phyloP scores from a whole-genome alignment of 2,888 invertebrate species.

The Drosophila stalkeri region DNA sequence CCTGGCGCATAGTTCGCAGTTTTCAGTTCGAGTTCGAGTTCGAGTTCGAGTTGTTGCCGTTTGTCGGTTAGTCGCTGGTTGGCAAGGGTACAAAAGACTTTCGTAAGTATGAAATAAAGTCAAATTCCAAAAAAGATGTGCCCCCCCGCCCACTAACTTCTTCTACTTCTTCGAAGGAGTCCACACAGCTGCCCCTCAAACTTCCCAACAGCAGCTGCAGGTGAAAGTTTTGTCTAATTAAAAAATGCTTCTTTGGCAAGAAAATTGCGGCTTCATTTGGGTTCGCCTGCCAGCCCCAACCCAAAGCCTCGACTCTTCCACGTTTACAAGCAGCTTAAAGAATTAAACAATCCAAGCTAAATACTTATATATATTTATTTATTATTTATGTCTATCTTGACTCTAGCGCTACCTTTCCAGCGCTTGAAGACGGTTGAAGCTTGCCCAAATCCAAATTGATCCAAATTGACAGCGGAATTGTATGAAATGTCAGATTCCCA shows the following conservation, averaged over 20 bases:
- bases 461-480: constrained; percentile 1
- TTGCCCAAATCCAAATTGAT: background rate
- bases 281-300: background rate
- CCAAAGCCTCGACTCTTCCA: background rate
- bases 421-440: background rate
- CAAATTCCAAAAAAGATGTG: constrained; percentile 54
- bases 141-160: background rate
- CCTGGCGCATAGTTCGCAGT: constrained; percentile 55
- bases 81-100: constrained; percentile 42
- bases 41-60: constrained; percentile 3
- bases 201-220: constrained; percentile 59
- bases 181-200: constrained; percentile 8
- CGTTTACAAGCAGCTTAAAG: constrained; percentile 20
- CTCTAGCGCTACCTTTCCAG: background rate
- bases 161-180: background rate
- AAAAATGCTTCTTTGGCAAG: constrained; percentile 64
- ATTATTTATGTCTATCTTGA: background rate
- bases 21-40: constrained; percentile 33
- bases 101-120: constrained; percentile 51
- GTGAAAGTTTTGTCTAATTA: constrained; percentile 70
- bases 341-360: background rate
- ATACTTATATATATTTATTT: background rate
- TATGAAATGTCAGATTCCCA: background rate
- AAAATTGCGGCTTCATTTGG: constrained; percentile 59
- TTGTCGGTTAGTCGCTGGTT: constrained; percentile 35